Percentiles rank a stretch among this genome's conserved stretches.
Conservation (phyloP, 2,113 vertebrate species). For the human (Homo sapiens) region DNA sequence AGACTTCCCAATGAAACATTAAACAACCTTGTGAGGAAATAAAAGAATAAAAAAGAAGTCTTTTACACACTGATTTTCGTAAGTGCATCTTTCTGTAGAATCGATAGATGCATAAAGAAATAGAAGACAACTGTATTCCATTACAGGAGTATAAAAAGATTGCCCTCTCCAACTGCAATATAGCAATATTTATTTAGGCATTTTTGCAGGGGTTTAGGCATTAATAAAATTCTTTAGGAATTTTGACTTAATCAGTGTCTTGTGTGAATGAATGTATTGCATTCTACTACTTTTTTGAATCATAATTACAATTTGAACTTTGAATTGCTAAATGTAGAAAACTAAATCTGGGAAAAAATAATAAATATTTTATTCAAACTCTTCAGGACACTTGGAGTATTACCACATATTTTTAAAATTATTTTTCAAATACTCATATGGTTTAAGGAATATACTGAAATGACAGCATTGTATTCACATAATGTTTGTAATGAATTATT, state of each 20-base stretch:
- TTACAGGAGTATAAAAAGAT: not conserved
- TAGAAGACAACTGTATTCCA: conserved; percentile 15
- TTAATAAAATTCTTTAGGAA: not conserved
- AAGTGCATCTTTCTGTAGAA: conserved; percentile 49
- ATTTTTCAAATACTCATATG: not conserved
- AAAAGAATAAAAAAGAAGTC: conserved; percentile 17
- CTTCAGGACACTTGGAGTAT: not conserved
- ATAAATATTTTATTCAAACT: not conserved
- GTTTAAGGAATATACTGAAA: not conserved
- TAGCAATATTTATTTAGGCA: not conserved
- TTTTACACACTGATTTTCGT: conserved; percentile 52
- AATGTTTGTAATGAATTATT: not conserved
- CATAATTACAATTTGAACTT: not conserved
- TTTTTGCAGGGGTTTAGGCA: not conserved
- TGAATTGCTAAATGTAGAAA: not conserved
- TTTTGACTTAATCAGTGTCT: not conserved
- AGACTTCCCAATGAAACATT: not conserved
- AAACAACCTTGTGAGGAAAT: not conserved
- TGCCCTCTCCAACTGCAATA: not conserved
- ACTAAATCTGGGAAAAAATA: not conserved
- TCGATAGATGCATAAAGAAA: not conserved
- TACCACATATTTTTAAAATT: not conserved
- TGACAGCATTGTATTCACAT: not conserved
- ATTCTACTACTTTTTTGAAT: not conserved
- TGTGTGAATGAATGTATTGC: not conserved